phyloP scores from a whole-genome alignment of 2,113 vertebrate species.

The Caranx melampygus region DNA sequence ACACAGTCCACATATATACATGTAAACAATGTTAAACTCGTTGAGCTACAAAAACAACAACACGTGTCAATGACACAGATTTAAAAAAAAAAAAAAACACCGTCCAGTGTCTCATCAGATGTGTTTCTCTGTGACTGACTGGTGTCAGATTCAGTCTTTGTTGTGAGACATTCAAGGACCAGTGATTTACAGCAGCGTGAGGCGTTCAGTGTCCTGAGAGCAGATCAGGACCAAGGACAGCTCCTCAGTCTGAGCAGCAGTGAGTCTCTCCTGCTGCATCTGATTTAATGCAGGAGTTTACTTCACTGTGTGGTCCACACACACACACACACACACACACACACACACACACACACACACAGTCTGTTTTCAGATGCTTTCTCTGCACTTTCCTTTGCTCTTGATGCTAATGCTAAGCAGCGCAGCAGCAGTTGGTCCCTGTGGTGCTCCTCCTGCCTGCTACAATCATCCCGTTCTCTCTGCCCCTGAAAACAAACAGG shows the following conservation, averaged over 20 bases:
- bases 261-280: neutral
- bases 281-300: slow-evolving; percentile 13
- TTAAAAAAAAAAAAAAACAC: too few species aligned
- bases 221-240: slow-evolving; percentile 1
- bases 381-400: slow-evolving; percentile 7
- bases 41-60: too few species aligned
- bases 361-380: slow-evolving; percentile 23
- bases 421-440: slow-evolving; percentile 24
- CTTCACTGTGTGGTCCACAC: slow-evolving; percentile 9
- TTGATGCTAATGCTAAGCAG: slow-evolving; percentile 38
- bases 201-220: too few species aligned
- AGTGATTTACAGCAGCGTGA: too few species aligned
- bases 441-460: slow-evolving; percentile 15
- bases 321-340: neutral
- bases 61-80: too few species aligned
- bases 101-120: too few species aligned
- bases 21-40: too few species aligned
- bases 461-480: slow-evolving; percentile 48
- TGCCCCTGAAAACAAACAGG: slow-evolving; percentile 27
- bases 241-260: too few species aligned
- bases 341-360: neutral
- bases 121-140: too few species aligned
- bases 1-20: too few species aligned
- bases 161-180: too few species aligned
- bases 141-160: too few species aligned